Base-by-base conservation (phyloP, 30 jellyfish, hydroid and myxozoan genomes). In the Mastigias papua region DNA sequence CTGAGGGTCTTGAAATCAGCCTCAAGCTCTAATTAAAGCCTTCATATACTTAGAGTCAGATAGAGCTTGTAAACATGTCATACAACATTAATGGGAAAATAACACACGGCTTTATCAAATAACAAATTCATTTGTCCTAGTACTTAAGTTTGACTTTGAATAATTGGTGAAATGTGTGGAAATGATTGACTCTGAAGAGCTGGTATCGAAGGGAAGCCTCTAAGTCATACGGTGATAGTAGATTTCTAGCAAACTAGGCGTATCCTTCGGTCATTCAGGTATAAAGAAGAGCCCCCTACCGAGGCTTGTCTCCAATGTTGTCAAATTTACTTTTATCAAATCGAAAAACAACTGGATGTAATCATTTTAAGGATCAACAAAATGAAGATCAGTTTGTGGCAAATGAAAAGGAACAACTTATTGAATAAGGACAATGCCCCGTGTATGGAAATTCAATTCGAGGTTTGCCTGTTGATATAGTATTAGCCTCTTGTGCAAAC, bases 361-460 rank as follows among this genome's bases (percentile, higher is more conserved):
- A 63, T 63, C 74, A 63, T 63, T 63, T 63, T 63, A 63, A 42
- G 67, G 25, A 21, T 54, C 67, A 54, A 54, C 20, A 11, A 25
- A 54, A 54, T 21, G 25, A 21, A 54, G 67, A 54, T 54, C 9
- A 54, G 27, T 21, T 54, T 54, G 42, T 10, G 74, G 37, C 13
- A 63, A 25, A 25, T 15, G 74, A 35, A 19, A 27, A 63, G 26
- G 74, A 63, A 63, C 42, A 63, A 42, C 5, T 17, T 63, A 25
- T 63, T 63, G 19, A 63, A 13, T 10, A 63, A 19, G 26, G 23
- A 63, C 74, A 63, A 63, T 63, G 74, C 42, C 9, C 23, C 42
- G n/a, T 63, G 74, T 63, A 25, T 27, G 42, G 42, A 63, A 17
- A 63, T 63, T 22, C 42, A 63, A 63, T 63, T 54, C 35, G 74